Percentiles rank a stretch among this genome's conserved stretches.
These are phyloP conservation scores for Globodera ellingtonae DNA, from an alignment of 1,140 invertebrate species.

Conservation along the genomic window DNA sequence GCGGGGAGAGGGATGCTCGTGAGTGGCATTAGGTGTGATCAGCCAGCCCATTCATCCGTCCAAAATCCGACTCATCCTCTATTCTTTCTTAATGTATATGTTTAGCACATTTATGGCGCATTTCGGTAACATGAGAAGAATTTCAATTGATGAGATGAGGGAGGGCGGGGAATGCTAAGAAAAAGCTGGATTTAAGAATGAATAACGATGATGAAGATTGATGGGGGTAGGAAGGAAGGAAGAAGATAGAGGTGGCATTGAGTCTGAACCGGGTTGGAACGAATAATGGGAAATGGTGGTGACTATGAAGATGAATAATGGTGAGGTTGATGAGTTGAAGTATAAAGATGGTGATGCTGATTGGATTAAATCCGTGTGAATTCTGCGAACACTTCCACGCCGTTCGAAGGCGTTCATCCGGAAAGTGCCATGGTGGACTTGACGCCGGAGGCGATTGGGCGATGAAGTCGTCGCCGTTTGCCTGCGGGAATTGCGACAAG, in stretches of 20 bases:
- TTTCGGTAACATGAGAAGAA: no score
- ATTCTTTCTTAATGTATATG: no score
- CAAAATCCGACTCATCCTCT: no score
- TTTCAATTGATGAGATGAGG: no score
- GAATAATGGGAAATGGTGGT: neutral
- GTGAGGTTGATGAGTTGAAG: neutral
- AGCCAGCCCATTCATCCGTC: no score
- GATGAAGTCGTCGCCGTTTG: neutral
- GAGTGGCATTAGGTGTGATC: neutral
- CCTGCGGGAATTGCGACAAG: neutral
- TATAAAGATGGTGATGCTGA: no score
- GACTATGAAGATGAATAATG: neutral
- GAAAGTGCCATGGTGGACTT: no score
- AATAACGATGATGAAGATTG: neutral
- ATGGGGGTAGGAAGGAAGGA: neutral
- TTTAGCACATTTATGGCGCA: no score
- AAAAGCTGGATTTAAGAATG: slow-evolving; percentile 3
- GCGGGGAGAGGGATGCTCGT: neutral
- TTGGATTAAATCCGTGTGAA: neutral
- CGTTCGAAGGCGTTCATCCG: neutral
- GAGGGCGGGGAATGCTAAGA: neutral
- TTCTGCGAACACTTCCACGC: neutral
- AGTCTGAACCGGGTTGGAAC: neutral
- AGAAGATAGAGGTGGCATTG: neutral
- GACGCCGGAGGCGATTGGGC: neutral